phyloP scores from a whole-genome alignment of 2,113 vertebrate species.

The Chiloscyllium plagiosum region DNA sequence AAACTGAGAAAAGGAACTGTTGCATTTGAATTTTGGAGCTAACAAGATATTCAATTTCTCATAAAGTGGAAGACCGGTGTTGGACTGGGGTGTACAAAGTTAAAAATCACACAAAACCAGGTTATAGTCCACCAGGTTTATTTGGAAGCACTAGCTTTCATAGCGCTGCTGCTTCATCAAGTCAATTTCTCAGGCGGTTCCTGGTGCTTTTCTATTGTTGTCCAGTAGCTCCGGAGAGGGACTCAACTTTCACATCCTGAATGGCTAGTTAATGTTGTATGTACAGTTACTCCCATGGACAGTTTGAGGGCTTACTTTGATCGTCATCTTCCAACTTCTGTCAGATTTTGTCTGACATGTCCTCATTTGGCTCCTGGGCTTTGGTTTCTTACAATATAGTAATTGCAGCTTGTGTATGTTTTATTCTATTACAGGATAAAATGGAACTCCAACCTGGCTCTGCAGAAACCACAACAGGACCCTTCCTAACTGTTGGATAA shows the following conservation, averaged over 20 bases:
- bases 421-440: conserved; percentile 3
- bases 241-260: not conserved
- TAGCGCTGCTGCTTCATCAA: no score
- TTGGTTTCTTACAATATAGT: not conserved
- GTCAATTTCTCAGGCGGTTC: not conserved
- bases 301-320: not conserved
- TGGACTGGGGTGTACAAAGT: no score
- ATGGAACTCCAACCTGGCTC: not conserved
- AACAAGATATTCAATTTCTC: not conserved
- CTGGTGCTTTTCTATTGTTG: not conserved
- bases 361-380: not conserved
- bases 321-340: not conserved
- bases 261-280: not conserved
- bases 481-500: not conserved
- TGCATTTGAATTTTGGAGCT: not conserved
- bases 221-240: not conserved
- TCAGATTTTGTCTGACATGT: not conserved
- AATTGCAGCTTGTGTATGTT: not conserved
- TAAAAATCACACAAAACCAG: no score
- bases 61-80: no score
- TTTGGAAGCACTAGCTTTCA: no score
- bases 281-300: not conserved
- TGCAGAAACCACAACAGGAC: not conserved
- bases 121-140: no score
- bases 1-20: not conserved